Percentiles rank a stretch among this genome's conserved stretches.
phyloP scores from a whole-genome alignment of 2,888 invertebrate species.

The Beris chalybata region DNA sequence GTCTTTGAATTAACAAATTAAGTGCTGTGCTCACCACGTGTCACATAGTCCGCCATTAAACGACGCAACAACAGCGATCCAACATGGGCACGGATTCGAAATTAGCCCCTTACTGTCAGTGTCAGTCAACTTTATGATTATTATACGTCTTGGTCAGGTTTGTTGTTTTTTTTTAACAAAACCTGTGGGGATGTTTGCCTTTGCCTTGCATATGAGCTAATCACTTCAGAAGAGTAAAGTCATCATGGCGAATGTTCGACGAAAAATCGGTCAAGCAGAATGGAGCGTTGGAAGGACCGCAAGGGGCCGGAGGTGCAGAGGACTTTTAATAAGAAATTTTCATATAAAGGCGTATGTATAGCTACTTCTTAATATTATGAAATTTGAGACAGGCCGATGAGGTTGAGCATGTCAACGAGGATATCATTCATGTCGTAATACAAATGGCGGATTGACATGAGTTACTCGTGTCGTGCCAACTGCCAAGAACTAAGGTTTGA shows the following conservation, averaged over 20 bases:
- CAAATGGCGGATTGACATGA: slow-evolving; percentile 45
- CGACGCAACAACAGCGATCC: too few relatives aligned
- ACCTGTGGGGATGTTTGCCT: too few relatives aligned
- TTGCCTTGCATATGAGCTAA: too few relatives aligned
- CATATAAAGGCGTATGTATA: slow-evolving; percentile 1
- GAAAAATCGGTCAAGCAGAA: slow-evolving; percentile 18
- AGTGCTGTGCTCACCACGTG: background rate
- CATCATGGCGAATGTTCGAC: slow-evolving; percentile 20
- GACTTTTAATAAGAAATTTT: slow-evolving; percentile 20
- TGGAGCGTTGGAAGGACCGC: background rate
- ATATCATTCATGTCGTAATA: slow-evolving; percentile 33
- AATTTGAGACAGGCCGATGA: slow-evolving; percentile 28
- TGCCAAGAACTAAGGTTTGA: slow-evolving; percentile 3
- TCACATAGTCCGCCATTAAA: too few relatives aligned
- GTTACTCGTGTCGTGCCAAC: slow-evolving; percentile 42
- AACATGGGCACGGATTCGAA: too few relatives aligned
- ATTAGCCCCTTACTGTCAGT: too few relatives aligned
- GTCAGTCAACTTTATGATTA: too few relatives aligned
- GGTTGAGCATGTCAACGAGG: slow-evolving; percentile 28
- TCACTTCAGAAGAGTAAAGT: background rate
- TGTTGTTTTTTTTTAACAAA: too few relatives aligned
- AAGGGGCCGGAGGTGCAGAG: background rate
- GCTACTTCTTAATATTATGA: slow-evolving; percentile 9
- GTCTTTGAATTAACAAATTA: slow-evolving; percentile 18
- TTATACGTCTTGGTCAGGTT: too few relatives aligned